A percentile compares a stretch with the other conserved stretches of the same genome.
These are phyloP conservation scores for Perithous albicinctus DNA, from an alignment of 2,888 invertebrate genomes.

Conservation along the genomic window DNA sequence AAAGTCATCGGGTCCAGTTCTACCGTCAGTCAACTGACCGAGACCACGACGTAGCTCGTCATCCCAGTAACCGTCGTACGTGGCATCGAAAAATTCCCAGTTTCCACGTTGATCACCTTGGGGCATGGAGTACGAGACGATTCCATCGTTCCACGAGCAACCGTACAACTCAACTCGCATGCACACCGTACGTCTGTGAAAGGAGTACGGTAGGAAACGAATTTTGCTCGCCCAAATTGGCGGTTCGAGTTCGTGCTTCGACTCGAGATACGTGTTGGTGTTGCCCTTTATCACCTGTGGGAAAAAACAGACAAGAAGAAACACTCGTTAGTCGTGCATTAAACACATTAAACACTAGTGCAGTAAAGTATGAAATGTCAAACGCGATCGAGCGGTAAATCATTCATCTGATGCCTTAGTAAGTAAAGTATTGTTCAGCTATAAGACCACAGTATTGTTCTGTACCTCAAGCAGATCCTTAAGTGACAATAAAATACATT, in stretches of 20 bases:
- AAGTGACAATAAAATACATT: constrained; percentile 64
- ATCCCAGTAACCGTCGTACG: constrained; percentile 94
- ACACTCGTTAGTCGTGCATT: constrained; percentile 26
- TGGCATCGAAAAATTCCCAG: constrained; percentile 93
- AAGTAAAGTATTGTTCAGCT: background rate
- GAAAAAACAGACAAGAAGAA: constrained; percentile 47
- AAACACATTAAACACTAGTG: constrained; percentile 8
- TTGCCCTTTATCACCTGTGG: constrained; percentile 93
- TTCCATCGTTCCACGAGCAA: constrained; percentile 93
- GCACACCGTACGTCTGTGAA: constrained; percentile 93
- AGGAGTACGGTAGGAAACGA: constrained; percentile 94
- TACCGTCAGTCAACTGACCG: constrained; percentile 94
- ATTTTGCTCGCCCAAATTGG: constrained; percentile 94
- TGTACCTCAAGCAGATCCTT: constrained; percentile 35
- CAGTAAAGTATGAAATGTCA: constrained; percentile 59
- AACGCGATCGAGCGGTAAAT: constrained; percentile 55
- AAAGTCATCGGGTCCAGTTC: constrained; percentile 91
- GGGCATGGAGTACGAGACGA: constrained; percentile 94
- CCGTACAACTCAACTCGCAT: constrained; percentile 97
- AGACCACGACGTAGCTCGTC: constrained; percentile 91
- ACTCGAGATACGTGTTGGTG: constrained; percentile 93
- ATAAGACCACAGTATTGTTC: constrained; percentile 50
- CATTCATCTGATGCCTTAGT: constrained; percentile 42
- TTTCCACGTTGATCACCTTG: constrained; percentile 93
- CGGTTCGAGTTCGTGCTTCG: constrained; percentile 91